Percentiles rank a stretch among this genome's conserved stretches.
Conservation (phyloP, 2,888 invertebrate species). For the Melanotus villosus region DNA sequence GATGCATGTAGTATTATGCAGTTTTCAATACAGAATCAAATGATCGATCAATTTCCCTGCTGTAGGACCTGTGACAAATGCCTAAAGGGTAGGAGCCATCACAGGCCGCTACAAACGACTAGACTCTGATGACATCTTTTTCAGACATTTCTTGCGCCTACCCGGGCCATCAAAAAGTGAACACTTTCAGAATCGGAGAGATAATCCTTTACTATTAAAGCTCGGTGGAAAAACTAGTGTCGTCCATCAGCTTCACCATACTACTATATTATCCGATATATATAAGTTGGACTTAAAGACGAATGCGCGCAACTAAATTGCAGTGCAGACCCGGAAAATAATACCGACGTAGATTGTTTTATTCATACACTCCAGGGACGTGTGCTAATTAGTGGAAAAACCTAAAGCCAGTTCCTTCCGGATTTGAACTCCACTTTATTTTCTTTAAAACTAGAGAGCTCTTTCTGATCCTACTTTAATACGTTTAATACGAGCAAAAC, state of each 20-base stretch:
- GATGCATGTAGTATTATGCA: neutral
- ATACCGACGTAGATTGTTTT: too few relatives aligned
- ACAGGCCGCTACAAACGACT: conserved; percentile 53
- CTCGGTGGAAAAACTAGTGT: conserved; percentile 33
- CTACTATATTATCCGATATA: conserved; percentile 31
- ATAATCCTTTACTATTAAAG: conserved; percentile 56
- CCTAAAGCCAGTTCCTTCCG: neutral
- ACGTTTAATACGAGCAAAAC: too few relatives aligned
- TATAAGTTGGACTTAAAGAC: too few relatives aligned
- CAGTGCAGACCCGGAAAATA: too few relatives aligned
- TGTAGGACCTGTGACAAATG: conserved; percentile 36
- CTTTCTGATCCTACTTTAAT: too few relatives aligned
- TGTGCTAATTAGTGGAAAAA: neutral
- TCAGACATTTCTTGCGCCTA: conserved; percentile 53
- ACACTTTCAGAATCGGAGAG: conserved; percentile 54
- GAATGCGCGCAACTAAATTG: too few relatives aligned
- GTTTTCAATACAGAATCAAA: conserved; percentile 10
- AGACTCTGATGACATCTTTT: conserved; percentile 58
- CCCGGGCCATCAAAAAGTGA: conserved; percentile 57
- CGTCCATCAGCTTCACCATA: conserved; percentile 42
- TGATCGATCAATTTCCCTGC: conserved; percentile 29
- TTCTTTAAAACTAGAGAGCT: conserved; percentile 6
- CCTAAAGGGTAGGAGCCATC: conserved; percentile 43
- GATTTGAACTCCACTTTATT: neutral
- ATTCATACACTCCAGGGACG: neutral